These are phyloP conservation scores for Imbricaverruca yamaguchii DNA, from an alignment of 2,888 invertebrate genomes.

Conservation along the genomic window DNA sequence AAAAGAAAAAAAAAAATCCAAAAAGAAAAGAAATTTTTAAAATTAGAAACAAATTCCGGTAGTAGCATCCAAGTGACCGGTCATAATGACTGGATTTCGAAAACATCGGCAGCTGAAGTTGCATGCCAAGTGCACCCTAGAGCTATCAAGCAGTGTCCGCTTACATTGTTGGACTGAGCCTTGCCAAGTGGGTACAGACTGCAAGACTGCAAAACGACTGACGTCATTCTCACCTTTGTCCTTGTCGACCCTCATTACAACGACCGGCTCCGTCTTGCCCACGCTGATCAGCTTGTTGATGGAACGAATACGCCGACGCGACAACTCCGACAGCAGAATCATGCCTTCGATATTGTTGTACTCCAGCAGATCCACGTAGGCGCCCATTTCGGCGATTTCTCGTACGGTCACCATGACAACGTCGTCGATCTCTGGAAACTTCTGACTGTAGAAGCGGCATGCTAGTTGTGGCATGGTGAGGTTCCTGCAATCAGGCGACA, in stretches of 20 bases:
- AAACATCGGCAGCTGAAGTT: too few species aligned
- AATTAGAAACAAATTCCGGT: not conserved
- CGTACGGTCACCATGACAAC: slow-evolving; percentile 76
- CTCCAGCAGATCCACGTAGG: slow-evolving; percentile 93
- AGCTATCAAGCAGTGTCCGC: too few species aligned
- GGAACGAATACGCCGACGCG: slow-evolving; percentile 94
- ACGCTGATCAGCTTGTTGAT: slow-evolving; percentile 98
- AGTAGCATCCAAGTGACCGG: too few species aligned
- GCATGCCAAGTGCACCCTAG: too few species aligned
- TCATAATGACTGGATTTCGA: too few species aligned
- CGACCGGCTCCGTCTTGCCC: slow-evolving; percentile 68
- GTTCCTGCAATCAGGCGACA: not conserved
- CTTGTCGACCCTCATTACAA: slow-evolving; percentile 73
- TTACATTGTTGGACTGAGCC: too few species aligned
- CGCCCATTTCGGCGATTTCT: slow-evolving; percentile 98
- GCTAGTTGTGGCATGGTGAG: slow-evolving; percentile 56
- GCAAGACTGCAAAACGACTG: too few species aligned
- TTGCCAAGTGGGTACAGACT: too few species aligned
- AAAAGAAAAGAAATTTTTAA: not conserved
- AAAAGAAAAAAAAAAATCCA: not conserved
- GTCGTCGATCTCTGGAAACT: slow-evolving; percentile 97
- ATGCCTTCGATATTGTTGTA: slow-evolving; percentile 99
- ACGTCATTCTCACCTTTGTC: slow-evolving; percentile 69
- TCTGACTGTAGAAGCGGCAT: slow-evolving; percentile 94
- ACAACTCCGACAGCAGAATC: slow-evolving; percentile 96